These are phyloP conservation scores for Barypeithes pellucidus DNA, from an alignment of 2,888 invertebrate genomes.

Conservation along the genomic window DNA sequence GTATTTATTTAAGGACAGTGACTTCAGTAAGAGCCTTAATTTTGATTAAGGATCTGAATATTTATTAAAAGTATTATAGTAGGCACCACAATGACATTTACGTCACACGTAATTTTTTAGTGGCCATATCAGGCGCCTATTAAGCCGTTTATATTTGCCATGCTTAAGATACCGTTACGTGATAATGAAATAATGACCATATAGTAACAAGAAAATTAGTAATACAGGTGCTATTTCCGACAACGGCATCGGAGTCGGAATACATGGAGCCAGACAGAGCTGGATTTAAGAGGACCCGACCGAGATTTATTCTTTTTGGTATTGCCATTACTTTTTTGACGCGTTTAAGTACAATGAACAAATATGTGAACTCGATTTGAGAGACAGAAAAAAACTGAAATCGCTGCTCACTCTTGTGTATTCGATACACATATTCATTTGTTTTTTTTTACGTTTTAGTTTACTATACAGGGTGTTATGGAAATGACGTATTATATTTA, in stretches of 20 bases:
- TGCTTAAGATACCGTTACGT: conserved; percentile 39
- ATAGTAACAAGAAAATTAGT: conserved; percentile 45
- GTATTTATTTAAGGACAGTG: not conserved
- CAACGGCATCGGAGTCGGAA: conserved; percentile 43
- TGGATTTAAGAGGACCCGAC: conserved; percentile 5
- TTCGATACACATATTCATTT: too few relatives aligned
- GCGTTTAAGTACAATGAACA: too few relatives aligned
- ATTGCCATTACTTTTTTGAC: too few relatives aligned
- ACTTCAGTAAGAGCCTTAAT: not conserved
- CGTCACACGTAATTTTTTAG: not conserved
- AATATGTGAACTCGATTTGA: too few relatives aligned
- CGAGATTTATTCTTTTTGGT: too few relatives aligned
- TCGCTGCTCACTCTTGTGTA: too few relatives aligned
- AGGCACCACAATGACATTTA: conserved; percentile 12
- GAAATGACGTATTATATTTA: too few relatives aligned
- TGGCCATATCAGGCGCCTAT: conserved; percentile 13
- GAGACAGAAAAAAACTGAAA: too few relatives aligned
- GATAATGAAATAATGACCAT: conserved; percentile 47
- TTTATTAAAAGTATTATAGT: conserved; percentile 3
- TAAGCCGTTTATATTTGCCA: conserved; percentile 6
- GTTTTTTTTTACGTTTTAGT: too few relatives aligned
- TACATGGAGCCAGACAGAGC: conserved; percentile 46
- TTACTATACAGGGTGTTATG: too few relatives aligned
- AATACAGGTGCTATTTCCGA: conserved; percentile 49
- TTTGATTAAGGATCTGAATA: not conserved